A percentile compares a stretch with the other conserved stretches of the same genome.
Conservation (phyloP, 2,113 vertebrate species). For the Nannobrachium achirus region DNA sequence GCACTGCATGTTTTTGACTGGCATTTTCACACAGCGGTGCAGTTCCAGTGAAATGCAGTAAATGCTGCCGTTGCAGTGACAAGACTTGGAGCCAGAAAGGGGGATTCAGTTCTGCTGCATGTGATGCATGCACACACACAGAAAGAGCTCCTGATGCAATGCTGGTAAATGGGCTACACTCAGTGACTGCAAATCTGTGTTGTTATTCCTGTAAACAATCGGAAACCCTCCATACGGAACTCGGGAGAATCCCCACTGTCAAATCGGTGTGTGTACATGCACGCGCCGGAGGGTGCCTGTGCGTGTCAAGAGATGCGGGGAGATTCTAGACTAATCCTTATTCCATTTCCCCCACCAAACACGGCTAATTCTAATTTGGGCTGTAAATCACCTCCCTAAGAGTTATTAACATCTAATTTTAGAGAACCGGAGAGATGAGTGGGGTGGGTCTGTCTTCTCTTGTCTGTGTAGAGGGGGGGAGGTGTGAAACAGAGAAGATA, state of each 20-base stretch:
- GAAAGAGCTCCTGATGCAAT: background rate
- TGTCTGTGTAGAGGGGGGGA: background rate
- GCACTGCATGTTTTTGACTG: too few relatives aligned
- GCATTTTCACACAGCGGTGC: background rate
- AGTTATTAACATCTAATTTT: constrained; percentile 21
- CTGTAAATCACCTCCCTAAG: background rate
- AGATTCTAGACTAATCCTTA: constrained; percentile 6
- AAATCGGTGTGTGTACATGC: background rate
- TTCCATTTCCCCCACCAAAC: constrained; percentile 12
- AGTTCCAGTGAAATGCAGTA: background rate
- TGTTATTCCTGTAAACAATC: constrained; percentile 13
- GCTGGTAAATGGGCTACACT: constrained; percentile 1
- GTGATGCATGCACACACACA: background rate
- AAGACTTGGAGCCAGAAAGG: too few relatives aligned
- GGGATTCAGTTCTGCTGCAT: too few relatives aligned
- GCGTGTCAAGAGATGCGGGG: background rate
- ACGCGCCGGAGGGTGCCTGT: background rate
- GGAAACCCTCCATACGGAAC: background rate
- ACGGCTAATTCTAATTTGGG: constrained; percentile 18
- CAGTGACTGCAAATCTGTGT: background rate
- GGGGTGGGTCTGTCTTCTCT: constrained; percentile 33
- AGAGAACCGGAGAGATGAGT: constrained; percentile 22
- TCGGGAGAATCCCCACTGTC: background rate
- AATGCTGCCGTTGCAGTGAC: too few relatives aligned
- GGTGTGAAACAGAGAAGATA: background rate